Evolutionary conservation across 1,140 invertebrate genomes (phyloP).

Genomic region (Oppia nitens): DNA sequence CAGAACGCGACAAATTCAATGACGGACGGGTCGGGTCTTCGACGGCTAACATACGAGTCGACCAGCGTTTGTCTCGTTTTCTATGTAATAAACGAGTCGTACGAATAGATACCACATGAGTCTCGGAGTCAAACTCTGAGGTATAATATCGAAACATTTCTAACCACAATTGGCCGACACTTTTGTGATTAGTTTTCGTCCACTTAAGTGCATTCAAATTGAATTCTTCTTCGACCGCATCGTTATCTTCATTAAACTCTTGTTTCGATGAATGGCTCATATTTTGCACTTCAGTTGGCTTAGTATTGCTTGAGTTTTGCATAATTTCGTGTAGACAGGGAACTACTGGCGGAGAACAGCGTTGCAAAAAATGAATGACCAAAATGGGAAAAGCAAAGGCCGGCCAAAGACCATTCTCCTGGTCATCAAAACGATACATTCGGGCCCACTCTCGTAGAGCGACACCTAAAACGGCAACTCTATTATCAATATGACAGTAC

Average conservation of each 20-base stretch:
- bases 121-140: conserved; percentile 36
- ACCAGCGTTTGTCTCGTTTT: conserved; percentile 40
- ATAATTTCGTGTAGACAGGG: conserved; percentile 38
- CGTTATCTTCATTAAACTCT: neutral
- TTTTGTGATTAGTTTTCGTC: conserved; percentile 28
- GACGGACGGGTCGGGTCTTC: conserved; percentile 29
- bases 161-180: conserved; percentile 36
- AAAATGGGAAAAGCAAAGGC: conserved; percentile 42
- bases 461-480: conserved; percentile 11
- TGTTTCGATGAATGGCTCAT: neutral
- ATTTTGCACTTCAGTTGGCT: neutral
- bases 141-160: conserved; percentile 38
- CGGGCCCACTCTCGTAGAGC: conserved; percentile 17
- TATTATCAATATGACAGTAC: conserved; percentile 13
- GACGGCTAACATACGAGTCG: conserved; percentile 36
- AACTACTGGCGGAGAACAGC: conserved; percentile 38
- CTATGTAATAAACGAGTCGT: conserved; percentile 28
- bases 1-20: neutral
- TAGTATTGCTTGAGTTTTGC: neutral
- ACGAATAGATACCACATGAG: conserved; percentile 37
- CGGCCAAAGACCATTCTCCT: conserved; percentile 40
- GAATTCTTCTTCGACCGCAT: neutral
- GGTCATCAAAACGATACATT: conserved; percentile 40
- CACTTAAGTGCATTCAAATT: neutral
- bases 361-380: conserved; percentile 41